A percentile compares a stretch with the other conserved stretches of the same genome.
phyloP scores from a whole-genome alignment of 2,797 vertebrate genomes.

The Karalla daura region DNA sequence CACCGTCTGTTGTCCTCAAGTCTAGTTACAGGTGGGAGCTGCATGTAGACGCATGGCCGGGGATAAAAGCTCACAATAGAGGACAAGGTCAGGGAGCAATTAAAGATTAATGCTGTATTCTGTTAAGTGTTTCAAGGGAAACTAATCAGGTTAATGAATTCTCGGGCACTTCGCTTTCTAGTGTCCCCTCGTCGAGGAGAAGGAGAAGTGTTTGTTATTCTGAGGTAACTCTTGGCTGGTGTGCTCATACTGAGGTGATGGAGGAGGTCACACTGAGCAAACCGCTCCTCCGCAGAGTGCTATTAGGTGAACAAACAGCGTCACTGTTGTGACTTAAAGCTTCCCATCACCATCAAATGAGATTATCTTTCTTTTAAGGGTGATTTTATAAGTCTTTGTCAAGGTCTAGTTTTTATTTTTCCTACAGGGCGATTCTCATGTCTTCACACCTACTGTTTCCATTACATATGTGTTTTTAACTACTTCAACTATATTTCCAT shows the following conservation, averaged over 20 bases:
- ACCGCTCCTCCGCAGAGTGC: constrained; percentile 5
- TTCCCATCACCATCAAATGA: constrained; percentile 17
- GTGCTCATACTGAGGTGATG: constrained; percentile 14
- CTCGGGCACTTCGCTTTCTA: constrained; percentile 73
- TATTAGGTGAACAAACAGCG: constrained; percentile 8
- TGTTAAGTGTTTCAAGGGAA: constrained; percentile 78
- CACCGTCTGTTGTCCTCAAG: constrained; percentile 22
- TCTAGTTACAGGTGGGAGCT: constrained; percentile 60
- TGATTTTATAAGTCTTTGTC: constrained; percentile 34
- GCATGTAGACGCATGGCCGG: constrained; percentile 23
- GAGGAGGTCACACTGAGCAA: constrained; percentile 4
- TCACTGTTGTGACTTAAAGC: constrained; percentile 25
- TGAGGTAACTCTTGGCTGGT: constrained; percentile 20
- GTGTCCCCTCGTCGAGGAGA: constrained; percentile 24
- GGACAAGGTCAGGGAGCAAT: constrained; percentile 78
- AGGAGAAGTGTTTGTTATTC: constrained; percentile 23
- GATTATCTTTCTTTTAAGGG: constrained; percentile 37
- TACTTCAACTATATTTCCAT: background rate
- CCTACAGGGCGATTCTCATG: background rate
- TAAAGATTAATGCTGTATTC: constrained; percentile 86
- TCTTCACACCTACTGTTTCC: background rate
- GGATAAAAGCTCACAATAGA: constrained; percentile 68
- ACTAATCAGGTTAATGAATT: constrained; percentile 84
- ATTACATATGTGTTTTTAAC: background rate
- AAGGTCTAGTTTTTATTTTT: background rate